A percentile compares a stretch with the other conserved stretches of the same genome.
These are phyloP conservation scores for Pycnomerus fuliginosus DNA, from an alignment of 2,888 invertebrate genomes.

Conservation along the genomic window DNA sequence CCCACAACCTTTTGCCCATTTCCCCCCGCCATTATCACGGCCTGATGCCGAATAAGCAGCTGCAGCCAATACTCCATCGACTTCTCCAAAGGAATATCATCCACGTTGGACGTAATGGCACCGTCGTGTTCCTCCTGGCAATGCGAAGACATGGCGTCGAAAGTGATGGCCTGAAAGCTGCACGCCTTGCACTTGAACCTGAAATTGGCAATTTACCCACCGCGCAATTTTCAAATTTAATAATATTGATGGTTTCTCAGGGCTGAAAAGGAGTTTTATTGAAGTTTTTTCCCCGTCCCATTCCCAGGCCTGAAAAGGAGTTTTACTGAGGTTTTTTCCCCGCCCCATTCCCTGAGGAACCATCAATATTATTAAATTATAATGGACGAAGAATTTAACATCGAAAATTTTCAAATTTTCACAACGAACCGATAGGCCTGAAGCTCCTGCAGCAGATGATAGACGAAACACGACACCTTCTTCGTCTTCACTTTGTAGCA, in stretches of 20 bases:
- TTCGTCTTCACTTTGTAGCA: slow-evolving; percentile 62
- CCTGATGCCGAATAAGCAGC: slow-evolving; percentile 7
- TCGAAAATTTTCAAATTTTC: slow-evolving; percentile 3
- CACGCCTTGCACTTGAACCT: slow-evolving; percentile 65
- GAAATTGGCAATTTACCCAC: slow-evolving; percentile 21
- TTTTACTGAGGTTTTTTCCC: no score
- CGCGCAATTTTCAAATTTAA: slow-evolving; percentile 1
- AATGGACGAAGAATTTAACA: slow-evolving; percentile 2
- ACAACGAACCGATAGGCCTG: slow-evolving; percentile 61
- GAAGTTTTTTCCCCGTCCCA: no score
- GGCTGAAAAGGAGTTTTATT: neutral
- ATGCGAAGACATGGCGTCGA: slow-evolving; percentile 58
- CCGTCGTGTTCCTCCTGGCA: slow-evolving; percentile 53
- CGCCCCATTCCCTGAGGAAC: no score
- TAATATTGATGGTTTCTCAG: slow-evolving; percentile 1
- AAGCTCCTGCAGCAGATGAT: slow-evolving; percentile 68
- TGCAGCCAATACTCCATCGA: slow-evolving; percentile 10
- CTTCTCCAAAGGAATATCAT: slow-evolving; percentile 8
- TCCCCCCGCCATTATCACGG: no score
- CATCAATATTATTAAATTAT: no score
- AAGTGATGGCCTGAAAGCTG: slow-evolving; percentile 60
- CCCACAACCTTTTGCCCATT: neutral
- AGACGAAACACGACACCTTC: slow-evolving; percentile 60
- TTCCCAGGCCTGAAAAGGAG: no score
- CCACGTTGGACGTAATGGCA: slow-evolving; percentile 22